Base-by-base conservation (phyloP, 2,797 vertebrate genomes). In the Catostomus latipinnis region DNA sequence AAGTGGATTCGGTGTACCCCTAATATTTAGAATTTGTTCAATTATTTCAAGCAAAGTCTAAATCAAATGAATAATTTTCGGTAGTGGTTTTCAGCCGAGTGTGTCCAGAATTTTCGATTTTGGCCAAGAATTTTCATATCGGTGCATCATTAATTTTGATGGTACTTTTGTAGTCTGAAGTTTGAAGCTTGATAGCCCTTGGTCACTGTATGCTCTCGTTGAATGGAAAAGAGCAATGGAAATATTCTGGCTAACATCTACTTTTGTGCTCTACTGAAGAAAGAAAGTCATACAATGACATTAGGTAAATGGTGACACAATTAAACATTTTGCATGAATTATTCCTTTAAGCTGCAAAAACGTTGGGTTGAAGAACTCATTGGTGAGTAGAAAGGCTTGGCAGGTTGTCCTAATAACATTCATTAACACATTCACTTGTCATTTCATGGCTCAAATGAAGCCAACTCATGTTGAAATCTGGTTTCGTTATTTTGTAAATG, bases 381-480 rank as follows among this genome's bases (percentile, higher is more conserved):
- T 74, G 71, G 63, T 46, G 74, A 67, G 74, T 48, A 48, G 74
- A 34, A 54, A 74, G 34, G 48, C 66, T 52, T 62, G 76, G 66
- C 56, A 70, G 75, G 12, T 13, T 14, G 46, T 61, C 66, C 56
- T 70, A 78, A 78, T 62, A 76, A 78, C 9, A 50, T 43, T 70
- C 48, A 78, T 78, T 70, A 78, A 61, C 76, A 78, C 66, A 5
- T 46, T 78, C 57, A 56, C 77, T 56, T 63, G 60, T 54, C 50
- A 57, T 66, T 71, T 72, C 53, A 14, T 9, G 34, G 9, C 12
- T 67, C 8, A 6, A 34, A 50, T 8, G 54, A 76, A 49, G 52
- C 58, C 68, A 79, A 22, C 22, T 54, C n/a, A 16, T 63, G 7
- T 18, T 71, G 68, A 71, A 72, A 5, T 71, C 68, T 62, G 58